Evolutionary conservation across 2,113 vertebrate genomes (phyloP).

Genomic region (Tetraodon nigroviridis): DNA sequence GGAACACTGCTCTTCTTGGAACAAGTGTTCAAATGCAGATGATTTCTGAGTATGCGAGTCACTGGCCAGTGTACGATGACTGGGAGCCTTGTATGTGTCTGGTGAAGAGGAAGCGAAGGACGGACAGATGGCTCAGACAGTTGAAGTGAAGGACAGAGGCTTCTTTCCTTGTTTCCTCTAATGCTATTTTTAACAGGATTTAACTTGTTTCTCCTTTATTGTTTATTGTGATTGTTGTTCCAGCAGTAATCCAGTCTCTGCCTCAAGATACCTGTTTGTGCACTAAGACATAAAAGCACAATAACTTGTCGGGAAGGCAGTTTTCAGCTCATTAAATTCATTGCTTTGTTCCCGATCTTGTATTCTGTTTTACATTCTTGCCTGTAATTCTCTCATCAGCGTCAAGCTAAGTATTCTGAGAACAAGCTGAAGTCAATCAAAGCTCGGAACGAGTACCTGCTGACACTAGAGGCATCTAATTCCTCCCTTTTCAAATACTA

Average conservation of each 20-base stretch:
- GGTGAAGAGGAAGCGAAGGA: slow-evolving; percentile 33
- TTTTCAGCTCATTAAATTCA: slow-evolving; percentile 32
- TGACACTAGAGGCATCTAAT: slow-evolving; percentile 96
- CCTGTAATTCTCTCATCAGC: slow-evolving; percentile 74
- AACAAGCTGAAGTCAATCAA: slow-evolving; percentile 99
- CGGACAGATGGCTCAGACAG: slow-evolving; percentile 19
- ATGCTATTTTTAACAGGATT: slow-evolving; percentile 15
- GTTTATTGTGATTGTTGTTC: slow-evolving; percentile 20
- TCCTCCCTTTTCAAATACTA: slow-evolving; percentile 98
- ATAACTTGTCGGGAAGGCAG: slow-evolving; percentile 31
- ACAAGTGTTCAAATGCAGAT: slow-evolving; percentile 43
- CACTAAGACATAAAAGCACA: slow-evolving; percentile 35
- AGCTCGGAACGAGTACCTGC: slow-evolving; percentile 95
- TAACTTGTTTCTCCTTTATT: slow-evolving; percentile 17
- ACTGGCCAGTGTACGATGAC: slow-evolving; percentile 54
- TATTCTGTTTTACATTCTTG: slow-evolving; percentile 28
- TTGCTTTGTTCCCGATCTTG: slow-evolving; percentile 25
- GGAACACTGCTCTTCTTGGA: slow-evolving; percentile 43
- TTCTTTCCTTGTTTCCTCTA: slow-evolving; percentile 4
- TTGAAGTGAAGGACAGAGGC: slow-evolving; percentile 12
- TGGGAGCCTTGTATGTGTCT: slow-evolving; percentile 33
- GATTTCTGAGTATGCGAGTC: slow-evolving; percentile 48
- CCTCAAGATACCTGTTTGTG: background rate
- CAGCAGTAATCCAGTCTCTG: slow-evolving; percentile 20
- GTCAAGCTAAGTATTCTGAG: slow-evolving; percentile 97